Conservation (phyloP, 2,797 vertebrate species). For the Parambassis ranga region DNA sequence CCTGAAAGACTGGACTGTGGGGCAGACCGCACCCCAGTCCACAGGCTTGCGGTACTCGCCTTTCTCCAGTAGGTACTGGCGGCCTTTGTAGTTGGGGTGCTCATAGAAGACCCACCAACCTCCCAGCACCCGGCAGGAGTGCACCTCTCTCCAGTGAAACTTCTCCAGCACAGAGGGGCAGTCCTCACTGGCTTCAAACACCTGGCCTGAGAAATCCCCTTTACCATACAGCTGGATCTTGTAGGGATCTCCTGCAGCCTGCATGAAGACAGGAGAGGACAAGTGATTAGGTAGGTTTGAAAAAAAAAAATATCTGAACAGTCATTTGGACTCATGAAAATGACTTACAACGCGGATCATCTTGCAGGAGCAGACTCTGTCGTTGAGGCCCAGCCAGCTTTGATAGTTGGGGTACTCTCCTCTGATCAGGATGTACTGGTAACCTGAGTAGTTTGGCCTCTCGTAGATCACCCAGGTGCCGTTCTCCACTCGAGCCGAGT, state of each 20-base stretch:
- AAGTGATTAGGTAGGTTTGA: not conserved
- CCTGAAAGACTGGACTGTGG: conserved; percentile 28
- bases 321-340: too few relatives aligned
- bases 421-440: conserved; percentile 80
- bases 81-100: conserved; percentile 84
- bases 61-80: conserved; percentile 85
- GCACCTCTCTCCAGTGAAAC: conserved; percentile 82
- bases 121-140: conserved; percentile 86
- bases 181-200: conserved; percentile 80
- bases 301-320: too few relatives aligned
- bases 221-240: conserved; percentile 38
- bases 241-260: conserved; percentile 4
- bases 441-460: conserved; percentile 78
- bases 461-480: conserved; percentile 84
- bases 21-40: conserved; percentile 72
- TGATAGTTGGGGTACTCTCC: conserved; percentile 85
- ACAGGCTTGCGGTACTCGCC: conserved; percentile 82
- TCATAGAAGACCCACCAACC: conserved; percentile 87
- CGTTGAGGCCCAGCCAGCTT: conserved; percentile 83
- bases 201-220: conserved; percentile 60
- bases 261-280: not conserved
- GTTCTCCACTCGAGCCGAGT: conserved; percentile 81
- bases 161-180: conserved; percentile 82
- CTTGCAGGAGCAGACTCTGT: conserved; percentile 82
- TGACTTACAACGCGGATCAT: conserved; percentile 62